Evolutionary conservation across 2,113 vertebrate species (phyloP), one percentile per base, ranked within the genome.

Genomic region (Atlantisia rogersi): DNA sequence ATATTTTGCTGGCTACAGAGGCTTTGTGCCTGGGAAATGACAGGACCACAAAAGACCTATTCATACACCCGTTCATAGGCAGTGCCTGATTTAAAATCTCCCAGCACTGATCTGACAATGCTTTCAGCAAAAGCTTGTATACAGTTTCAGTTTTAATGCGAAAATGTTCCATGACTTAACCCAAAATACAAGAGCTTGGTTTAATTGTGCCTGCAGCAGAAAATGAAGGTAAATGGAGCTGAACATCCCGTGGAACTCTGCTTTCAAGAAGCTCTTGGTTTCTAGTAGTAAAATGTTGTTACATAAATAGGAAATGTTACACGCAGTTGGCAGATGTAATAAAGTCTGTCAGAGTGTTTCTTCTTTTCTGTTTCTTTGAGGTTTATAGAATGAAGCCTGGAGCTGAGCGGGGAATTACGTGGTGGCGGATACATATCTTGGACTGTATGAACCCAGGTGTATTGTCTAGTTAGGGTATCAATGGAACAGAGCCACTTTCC

Each of bases 31-130:
- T 70, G 75, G 87, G 58, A 88, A 94, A 82, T 95, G 78, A 83
- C 89, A 91, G 39, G 62, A 60, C 89, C 73, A 92, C 94, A 97
- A 82, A 96, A 85, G 92, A 73, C 56, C 64, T 80, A 93, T 94
- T 95, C 85, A 91, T 74, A 16, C 46, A 55, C 55, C 67, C 80
- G 26, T 91, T 95, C 73, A 73, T 48, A 86, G 55, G 76, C 94
- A 32, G 28, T 40, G 70, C 88, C 77, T 95, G 78, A 95, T 95
- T 93, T 97, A 83, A 94, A 96, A 79, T 79, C 81, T 86, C 94
- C 85, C 70, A 75, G 31, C 40, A 48, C 56, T 94, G 68, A 86
- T 95, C 84, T 93, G 91, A 96, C 82, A 97, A 59, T 93, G 76
- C 81, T 94, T 96, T 77, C 95, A 87, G 74, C 62, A 92, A 92